These are phyloP conservation scores for Bucco capensis DNA, from an alignment of 2,113 vertebrate genomes.

Conservation along the genomic window DNA sequence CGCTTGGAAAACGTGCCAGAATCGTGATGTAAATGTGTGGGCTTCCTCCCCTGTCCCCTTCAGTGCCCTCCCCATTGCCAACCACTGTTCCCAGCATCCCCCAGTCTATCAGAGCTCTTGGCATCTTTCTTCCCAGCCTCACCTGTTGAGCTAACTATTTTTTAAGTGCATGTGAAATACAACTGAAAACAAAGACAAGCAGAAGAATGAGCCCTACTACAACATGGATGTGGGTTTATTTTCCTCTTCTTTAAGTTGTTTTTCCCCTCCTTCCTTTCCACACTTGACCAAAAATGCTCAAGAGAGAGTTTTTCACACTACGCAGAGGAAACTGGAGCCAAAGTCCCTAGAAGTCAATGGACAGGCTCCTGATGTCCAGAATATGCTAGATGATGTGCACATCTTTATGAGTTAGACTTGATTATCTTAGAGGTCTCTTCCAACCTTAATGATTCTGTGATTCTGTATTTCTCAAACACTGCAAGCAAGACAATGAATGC, in stretches of 20 bases:
- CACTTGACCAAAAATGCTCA: background rate
- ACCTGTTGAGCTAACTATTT: constrained; percentile 18
- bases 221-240: background rate
- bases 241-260: constrained; percentile 18
- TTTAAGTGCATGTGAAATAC: constrained; percentile 56
- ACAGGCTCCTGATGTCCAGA: background rate
- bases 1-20: constrained; percentile 84
- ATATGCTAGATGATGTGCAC: background rate
- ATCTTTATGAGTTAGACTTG: background rate
- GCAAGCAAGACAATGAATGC: background rate
- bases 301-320: background rate
- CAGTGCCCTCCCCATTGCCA: constrained; percentile 30
- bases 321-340: background rate
- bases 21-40: constrained; percentile 82
- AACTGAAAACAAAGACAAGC: constrained; percentile 47
- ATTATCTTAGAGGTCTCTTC: too few relatives aligned
- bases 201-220: constrained; percentile 42
- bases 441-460: too few relatives aligned
- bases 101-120: constrained; percentile 47
- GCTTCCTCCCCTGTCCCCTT: constrained; percentile 52
- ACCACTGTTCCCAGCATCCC: constrained; percentile 13
- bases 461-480: background rate
- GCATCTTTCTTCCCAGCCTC: constrained; percentile 43
- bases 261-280: background rate
- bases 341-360: background rate